Conservation (phyloP, 2,797 vertebrate genomes). For the Sternarchorhynchus goeldii region DNA sequence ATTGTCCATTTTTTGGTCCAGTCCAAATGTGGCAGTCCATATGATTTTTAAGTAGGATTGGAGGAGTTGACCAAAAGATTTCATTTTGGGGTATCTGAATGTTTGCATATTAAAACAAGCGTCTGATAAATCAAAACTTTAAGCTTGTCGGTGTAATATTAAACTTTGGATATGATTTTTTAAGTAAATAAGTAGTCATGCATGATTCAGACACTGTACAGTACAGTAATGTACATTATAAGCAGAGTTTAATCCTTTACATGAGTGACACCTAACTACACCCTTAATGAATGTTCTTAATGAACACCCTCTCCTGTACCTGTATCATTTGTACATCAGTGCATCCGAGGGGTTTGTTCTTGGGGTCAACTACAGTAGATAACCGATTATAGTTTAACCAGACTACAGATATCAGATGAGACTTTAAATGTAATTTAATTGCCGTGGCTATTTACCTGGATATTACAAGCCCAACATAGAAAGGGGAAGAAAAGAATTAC, state of each 20-base stretch:
- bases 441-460: not conserved
- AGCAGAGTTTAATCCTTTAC: slow-evolving; percentile 1
- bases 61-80: not conserved
- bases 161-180: not conserved
- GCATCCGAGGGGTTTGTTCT: no score
- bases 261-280: not conserved
- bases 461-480: slow-evolving; percentile 27
- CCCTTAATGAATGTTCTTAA: not conserved
- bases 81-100: not conserved
- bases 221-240: not conserved
- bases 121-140: slow-evolving; percentile 5
- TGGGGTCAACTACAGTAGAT: no score
- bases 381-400: no score
- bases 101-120: slow-evolving; percentile 8
- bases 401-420: not conserved
- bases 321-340: not conserved
- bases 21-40: not conserved
- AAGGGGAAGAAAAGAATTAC: slow-evolving; percentile 18
- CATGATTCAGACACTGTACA: not conserved
- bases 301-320: no score
- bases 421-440: slow-evolving; percentile 16
- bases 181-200: not conserved
- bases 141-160: slow-evolving; percentile 2
- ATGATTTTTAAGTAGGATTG: not conserved
- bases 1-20: no score